Conservation (phyloP, 2,113 vertebrate genomes). For the Hypomesus transpacificus region DNA sequence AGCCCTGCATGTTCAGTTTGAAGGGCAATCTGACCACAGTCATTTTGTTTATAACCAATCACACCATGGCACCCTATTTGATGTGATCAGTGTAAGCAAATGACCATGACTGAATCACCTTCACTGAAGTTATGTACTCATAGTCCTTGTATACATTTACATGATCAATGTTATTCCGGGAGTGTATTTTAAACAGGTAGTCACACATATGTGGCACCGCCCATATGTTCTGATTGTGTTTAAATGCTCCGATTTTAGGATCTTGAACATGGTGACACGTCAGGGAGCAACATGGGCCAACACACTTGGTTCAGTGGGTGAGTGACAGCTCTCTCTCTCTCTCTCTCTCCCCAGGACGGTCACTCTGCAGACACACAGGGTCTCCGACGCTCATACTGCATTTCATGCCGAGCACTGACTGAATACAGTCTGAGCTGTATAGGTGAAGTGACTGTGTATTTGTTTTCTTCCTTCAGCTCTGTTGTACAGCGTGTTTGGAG, state of each 20-base stretch:
- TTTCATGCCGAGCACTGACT: too few relatives aligned
- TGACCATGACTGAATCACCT: not conserved
- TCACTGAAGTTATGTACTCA: not conserved
- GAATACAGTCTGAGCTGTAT: too few relatives aligned
- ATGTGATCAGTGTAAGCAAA: not conserved
- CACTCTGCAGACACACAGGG: too few relatives aligned
- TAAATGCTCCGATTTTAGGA: conserved; percentile 54
- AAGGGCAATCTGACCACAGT: too few relatives aligned
- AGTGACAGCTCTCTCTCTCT: conserved; percentile 53
- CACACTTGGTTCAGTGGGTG: conserved; percentile 83
- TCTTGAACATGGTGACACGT: conserved; percentile 85
- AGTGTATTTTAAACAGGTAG: too few relatives aligned
- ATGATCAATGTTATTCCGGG: too few relatives aligned
- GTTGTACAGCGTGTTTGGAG: conserved; percentile 86
- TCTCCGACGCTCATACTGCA: too few relatives aligned
- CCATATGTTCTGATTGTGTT: not conserved
- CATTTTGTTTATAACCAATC: not conserved
- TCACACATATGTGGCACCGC: not conserved
- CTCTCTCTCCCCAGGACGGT: not conserved
- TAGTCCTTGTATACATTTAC: too few relatives aligned
- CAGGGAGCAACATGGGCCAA: conserved; percentile 86
- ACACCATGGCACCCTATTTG: not conserved
- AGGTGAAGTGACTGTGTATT: not conserved
- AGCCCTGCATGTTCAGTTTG: too few relatives aligned
- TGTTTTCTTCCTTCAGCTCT: conserved; percentile 64